phyloP scores from a whole-genome alignment of 2,888 invertebrate genomes.

The Chirona hameri region DNA sequence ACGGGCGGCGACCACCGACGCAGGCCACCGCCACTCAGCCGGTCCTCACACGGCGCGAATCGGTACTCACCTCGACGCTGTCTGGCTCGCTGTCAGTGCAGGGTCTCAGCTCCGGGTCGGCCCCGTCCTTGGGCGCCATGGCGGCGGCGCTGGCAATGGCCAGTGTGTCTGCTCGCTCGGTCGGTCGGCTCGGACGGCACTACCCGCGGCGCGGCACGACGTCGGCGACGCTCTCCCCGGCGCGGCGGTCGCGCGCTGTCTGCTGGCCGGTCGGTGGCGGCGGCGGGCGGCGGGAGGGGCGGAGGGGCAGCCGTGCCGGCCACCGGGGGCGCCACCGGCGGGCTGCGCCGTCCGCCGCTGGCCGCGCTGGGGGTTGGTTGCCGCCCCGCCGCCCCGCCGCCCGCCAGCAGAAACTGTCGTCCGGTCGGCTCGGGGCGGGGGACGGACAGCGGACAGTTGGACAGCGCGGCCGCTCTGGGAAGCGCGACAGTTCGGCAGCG shows the following conservation, averaged over 20 bases:
- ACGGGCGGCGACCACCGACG: too few species aligned
- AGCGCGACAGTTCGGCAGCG: too few species aligned
- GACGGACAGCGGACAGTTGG: background rate
- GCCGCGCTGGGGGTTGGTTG: background rate
- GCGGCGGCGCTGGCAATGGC: background rate
- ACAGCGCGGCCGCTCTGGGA: too few species aligned
- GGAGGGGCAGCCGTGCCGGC: background rate
- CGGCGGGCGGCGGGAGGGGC: background rate
- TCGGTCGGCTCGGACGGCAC: background rate
- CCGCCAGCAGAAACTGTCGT: background rate
- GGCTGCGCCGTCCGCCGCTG: background rate
- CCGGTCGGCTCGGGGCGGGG: background rate
- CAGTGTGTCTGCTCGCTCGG: background rate
- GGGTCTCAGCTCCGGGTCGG: background rate
- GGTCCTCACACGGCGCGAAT: background rate
- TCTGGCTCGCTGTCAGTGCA: conserved; percentile 11
- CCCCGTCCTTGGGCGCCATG: conserved; percentile 13
- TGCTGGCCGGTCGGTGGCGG: background rate
- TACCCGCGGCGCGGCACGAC: background rate
- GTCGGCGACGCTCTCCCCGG: background rate
- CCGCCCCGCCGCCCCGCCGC: background rate
- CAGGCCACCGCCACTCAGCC: too few species aligned
- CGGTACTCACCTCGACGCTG: background rate
- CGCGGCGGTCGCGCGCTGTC: conserved; percentile 8
- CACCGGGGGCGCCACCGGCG: too few species aligned